A percentile compares a stretch with the other conserved stretches of the same genome.
Evolutionary conservation across 2,797 vertebrate genomes (phyloP).

Genomic region (Phoeniculus purpureus): DNA sequence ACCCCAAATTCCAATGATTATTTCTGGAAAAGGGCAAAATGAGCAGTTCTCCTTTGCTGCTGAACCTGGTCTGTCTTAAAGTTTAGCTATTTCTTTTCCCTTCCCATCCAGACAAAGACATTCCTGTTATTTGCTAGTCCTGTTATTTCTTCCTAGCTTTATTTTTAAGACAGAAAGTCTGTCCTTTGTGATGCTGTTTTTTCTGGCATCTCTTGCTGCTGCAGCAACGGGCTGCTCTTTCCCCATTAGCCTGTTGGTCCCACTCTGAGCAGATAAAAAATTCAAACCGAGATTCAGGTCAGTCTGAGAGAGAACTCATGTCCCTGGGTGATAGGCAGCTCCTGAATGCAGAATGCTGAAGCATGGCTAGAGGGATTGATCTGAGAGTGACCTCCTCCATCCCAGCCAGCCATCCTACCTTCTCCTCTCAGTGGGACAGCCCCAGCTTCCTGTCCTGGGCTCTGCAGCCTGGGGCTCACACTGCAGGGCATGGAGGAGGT

Average conservation of each 20-base stretch:
- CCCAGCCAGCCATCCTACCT: neutral
- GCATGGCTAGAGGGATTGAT: neutral
- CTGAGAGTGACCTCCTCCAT: neutral
- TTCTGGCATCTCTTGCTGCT: neutral
- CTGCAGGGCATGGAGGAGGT: neutral
- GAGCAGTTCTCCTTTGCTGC: neutral
- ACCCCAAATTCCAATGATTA: neutral
- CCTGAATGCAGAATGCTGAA: neutral
- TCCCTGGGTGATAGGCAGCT: accelerated
- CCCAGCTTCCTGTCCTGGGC: neutral
- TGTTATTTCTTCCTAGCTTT: neutral
- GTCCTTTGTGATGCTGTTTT: neutral
- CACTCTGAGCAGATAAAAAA: neutral
- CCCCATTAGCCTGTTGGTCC: neutral
- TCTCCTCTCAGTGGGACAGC: neutral
- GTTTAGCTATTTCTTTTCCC: neutral
- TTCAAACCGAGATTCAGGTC: neutral
- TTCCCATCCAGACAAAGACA: neutral
- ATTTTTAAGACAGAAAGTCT: neutral
- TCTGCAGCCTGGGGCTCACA: accelerated
- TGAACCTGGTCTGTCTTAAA: neutral
- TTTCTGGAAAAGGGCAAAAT: neutral
- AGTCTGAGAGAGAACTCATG: neutral
- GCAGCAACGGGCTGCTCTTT: neutral
- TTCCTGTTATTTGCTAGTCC: neutral